Conservation (phyloP, 2,113 vertebrate genomes). For the Ploceus nigricollis region DNA sequence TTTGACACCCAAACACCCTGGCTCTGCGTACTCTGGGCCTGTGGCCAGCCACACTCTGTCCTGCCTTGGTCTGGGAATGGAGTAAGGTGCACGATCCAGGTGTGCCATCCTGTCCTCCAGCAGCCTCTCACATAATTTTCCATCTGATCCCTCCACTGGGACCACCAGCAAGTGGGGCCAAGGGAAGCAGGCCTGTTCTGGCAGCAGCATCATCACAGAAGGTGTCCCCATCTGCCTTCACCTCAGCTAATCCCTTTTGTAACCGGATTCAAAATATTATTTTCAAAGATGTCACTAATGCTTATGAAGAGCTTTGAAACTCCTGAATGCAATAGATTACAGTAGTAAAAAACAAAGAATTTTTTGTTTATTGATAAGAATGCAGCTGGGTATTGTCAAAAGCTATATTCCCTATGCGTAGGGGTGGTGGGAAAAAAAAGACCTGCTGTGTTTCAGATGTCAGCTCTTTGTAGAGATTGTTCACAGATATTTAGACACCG, state of each 20-base stretch:
- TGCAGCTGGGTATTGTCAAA: neutral
- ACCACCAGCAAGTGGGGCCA: neutral
- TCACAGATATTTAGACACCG: neutral
- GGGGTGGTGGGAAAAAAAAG: neutral
- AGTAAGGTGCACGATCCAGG: accelerated
- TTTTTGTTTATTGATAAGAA: neutral
- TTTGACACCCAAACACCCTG: neutral
- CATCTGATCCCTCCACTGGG: neutral
- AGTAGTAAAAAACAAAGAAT: neutral
- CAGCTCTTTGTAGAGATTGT: neutral
- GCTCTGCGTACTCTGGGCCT: neutral
- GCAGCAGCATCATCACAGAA: neutral
- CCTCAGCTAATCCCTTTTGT: neutral
- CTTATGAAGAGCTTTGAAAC: neutral
- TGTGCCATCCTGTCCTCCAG: neutral
- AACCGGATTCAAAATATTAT: neutral
- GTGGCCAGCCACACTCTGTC: neutral
- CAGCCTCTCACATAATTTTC: neutral
- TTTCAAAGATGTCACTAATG: neutral
- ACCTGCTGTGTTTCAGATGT: neutral
- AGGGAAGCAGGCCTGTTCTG: neutral
- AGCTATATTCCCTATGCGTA: neutral
- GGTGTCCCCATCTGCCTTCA: neutral
- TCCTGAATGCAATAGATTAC: neutral
- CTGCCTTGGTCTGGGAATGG: neutral